These are phyloP conservation scores for Flabesymbios commensalis DNA, from an alignment of 2,888 invertebrate species.

Conservation along the genomic window DNA sequence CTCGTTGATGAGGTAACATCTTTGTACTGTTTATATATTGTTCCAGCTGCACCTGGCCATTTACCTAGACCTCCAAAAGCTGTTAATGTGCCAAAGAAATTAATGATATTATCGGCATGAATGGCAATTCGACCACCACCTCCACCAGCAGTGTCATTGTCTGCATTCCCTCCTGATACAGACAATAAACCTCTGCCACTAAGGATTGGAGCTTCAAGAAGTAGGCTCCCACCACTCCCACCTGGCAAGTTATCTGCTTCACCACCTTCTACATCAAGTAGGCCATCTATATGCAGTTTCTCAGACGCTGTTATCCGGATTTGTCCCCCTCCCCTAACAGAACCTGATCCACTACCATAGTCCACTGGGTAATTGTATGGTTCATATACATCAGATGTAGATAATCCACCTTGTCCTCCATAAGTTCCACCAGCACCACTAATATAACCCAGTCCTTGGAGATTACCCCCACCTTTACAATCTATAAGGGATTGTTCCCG, in stretches of 20 bases:
- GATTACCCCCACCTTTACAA: too few species aligned
- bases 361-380: slow-evolving; percentile 26
- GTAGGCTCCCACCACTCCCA: slow-evolving; percentile 39
- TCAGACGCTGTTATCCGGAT: slow-evolving; percentile 20
- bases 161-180: slow-evolving; percentile 33
- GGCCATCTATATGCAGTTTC: slow-evolving; percentile 35
- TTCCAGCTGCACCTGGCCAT: slow-evolving; percentile 40
- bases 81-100: slow-evolving; percentile 31
- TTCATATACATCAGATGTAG: slow-evolving; percentile 33
- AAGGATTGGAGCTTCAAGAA: slow-evolving; percentile 29
- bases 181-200: slow-evolving; percentile 39
- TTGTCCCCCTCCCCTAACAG: slow-evolving; percentile 39
- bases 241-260: slow-evolving; percentile 20
- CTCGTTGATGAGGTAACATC: slow-evolving; percentile 29
- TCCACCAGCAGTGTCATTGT: slow-evolving; percentile 24
- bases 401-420: slow-evolving; percentile 42
- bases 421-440: slow-evolving; percentile 44
- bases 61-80: slow-evolving; percentile 37
- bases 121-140: slow-evolving; percentile 41
- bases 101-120: slow-evolving; percentile 19
- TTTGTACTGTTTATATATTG: slow-evolving; percentile 34
- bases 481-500: too few species aligned
- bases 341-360: slow-evolving; percentile 36
- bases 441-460: too few species aligned
- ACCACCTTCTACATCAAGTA: slow-evolving; percentile 33